Percentiles rank a stretch among this genome's conserved stretches.
Evolutionary conservation across 2,113 vertebrate genomes (phyloP).

Genomic region (Chrysemys picta): DNA sequence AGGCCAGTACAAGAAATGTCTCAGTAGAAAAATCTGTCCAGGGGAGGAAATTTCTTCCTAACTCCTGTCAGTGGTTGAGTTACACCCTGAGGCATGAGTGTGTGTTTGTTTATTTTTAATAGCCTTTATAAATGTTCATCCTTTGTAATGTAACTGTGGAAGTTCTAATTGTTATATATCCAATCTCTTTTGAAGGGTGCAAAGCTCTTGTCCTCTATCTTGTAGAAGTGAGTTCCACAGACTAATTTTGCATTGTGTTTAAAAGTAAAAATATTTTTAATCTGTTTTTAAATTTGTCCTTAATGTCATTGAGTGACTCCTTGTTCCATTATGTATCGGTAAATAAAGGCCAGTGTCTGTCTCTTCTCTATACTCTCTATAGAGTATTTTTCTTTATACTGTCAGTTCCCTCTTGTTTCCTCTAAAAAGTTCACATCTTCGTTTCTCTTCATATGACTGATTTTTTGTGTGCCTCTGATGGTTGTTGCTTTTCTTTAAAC

Average conservation of each 20-base stretch:
- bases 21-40: not conserved
- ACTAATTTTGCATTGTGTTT: not conserved
- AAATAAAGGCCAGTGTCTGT: not conserved
- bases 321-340: not conserved
- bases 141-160: not conserved
- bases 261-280: not conserved
- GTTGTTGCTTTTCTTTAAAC: not conserved
- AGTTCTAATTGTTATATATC: not conserved
- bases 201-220: not conserved
- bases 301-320: not conserved
- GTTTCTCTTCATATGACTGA: not conserved
- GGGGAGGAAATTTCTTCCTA: not conserved
- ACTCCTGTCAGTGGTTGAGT: not conserved
- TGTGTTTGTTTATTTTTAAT: not conserved
- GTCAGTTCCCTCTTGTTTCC: not conserved
- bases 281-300: not conserved
- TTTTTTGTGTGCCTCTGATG: not conserved
- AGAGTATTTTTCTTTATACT: not conserved
- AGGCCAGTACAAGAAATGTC: not conserved
- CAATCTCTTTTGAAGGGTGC: not conserved
- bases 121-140: not conserved
- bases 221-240: not conserved
- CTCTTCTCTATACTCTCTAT: not conserved
- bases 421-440: not conserved
- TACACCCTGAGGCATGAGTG: not conserved